Percentiles rank a stretch among this genome's conserved stretches.
phyloP scores from a whole-genome alignment of 2,113 vertebrate species.

The Mastomys coucha region DNA sequence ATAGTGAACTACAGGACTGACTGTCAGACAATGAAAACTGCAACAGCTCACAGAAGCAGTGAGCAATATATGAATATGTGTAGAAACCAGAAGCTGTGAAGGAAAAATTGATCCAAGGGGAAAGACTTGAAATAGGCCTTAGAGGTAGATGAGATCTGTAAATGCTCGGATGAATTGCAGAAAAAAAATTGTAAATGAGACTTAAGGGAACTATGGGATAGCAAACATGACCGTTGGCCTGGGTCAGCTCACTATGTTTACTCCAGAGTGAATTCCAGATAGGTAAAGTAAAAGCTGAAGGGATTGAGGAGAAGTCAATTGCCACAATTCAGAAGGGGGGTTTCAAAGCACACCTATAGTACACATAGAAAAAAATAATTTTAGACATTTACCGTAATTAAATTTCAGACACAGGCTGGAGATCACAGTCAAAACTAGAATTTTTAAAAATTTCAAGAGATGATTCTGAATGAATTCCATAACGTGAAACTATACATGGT shows the following conservation, averaged over 20 bases:
- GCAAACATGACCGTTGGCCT: slow-evolving; percentile 66
- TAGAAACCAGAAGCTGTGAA: slow-evolving; percentile 7
- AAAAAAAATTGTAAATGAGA: slow-evolving; percentile 50
- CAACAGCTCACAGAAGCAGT: slow-evolving; percentile 63
- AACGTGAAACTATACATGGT: slow-evolving; percentile 41
- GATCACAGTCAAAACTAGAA: slow-evolving; percentile 37
- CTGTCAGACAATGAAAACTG: slow-evolving; percentile 56
- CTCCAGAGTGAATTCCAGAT: slow-evolving; percentile 42
- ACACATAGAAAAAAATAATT: slow-evolving; percentile 34
- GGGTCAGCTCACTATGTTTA: slow-evolving; percentile 58
- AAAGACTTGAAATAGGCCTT: slow-evolving; percentile 23
- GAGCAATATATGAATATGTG: slow-evolving; percentile 12
- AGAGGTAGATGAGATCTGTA: slow-evolving; percentile 14
- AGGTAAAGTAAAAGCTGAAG: slow-evolving; percentile 51
- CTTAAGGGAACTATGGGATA: slow-evolving; percentile 75
- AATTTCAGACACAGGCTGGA: slow-evolving; percentile 55
- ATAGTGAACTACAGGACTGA: slow-evolving; percentile 57
- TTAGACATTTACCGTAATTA: slow-evolving; percentile 57
- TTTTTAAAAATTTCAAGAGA: slow-evolving; percentile 36
- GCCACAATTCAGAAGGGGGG: not conserved
- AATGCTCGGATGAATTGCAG: slow-evolving; percentile 27
- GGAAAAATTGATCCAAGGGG: slow-evolving; percentile 50
- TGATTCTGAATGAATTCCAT: slow-evolving; percentile 40
- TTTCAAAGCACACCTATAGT: slow-evolving; percentile 45
- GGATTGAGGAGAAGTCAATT: slow-evolving; percentile 61